Evolutionary conservation across 2,888 invertebrate genomes (phyloP).

Genomic region (Dichetophora obliterata): DNA sequence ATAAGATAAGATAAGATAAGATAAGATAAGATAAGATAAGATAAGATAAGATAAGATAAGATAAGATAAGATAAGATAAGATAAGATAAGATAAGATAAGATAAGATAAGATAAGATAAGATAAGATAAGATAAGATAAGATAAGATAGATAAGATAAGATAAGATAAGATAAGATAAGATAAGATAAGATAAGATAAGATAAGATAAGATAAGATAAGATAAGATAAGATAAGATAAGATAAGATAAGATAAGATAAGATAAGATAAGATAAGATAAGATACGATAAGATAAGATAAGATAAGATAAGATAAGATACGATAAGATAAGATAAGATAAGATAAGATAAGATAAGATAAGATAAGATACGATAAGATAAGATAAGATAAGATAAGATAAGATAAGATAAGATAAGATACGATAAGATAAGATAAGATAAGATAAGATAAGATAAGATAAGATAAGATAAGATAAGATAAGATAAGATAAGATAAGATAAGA

Average conservation of each 20-base stretch:
- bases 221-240: no score
- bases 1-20: constrained; percentile 5
- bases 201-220: no score
- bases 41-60: not conserved
- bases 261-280: no score
- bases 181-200: no score
- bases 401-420: constrained; percentile 14
- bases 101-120: not conserved
- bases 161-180: not conserved
- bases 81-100: constrained; percentile 9
- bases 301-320: no score
- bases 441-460: constrained; percentile 14
- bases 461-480: not conserved
- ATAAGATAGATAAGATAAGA: no score
- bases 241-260: no score
- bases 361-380: no score
- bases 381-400: constrained; percentile 18
- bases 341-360: no score
- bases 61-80: not conserved
- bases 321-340: no score
- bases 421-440: constrained; percentile 15
- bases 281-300: no score
- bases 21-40: constrained; percentile 9
- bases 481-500: constrained; percentile 16
- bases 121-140: not conserved